These are phyloP conservation scores for Babyrousa celebensis DNA, from an alignment of 2,797 vertebrate species.

Conservation along the genomic window DNA sequence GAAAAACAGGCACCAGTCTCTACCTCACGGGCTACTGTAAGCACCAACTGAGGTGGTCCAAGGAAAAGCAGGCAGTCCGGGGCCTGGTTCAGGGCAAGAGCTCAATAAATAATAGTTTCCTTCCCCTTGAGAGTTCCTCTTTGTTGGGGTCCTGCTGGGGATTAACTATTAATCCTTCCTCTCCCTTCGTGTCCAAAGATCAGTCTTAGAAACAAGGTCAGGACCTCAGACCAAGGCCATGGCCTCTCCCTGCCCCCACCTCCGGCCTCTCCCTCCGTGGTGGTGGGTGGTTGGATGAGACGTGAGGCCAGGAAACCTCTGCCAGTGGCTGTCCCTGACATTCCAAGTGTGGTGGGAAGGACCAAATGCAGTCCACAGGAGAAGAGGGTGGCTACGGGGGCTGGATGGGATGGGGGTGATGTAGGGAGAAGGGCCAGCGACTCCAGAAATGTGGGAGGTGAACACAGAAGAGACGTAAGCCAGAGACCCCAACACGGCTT, in stretches of 20 bases:
- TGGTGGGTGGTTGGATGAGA: neutral
- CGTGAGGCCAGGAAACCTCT: neutral
- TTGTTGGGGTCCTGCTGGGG: conserved; percentile 40
- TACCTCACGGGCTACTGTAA: neutral
- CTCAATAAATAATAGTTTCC: neutral
- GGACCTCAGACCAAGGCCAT: neutral
- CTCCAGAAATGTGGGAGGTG: neutral
- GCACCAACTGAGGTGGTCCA: neutral
- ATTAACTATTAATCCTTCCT: conserved; percentile 83
- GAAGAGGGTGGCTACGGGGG: neutral
- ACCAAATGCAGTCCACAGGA: neutral
- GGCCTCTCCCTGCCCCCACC: neutral
- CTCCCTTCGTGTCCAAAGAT: conserved; percentile 66
- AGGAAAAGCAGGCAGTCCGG: neutral
- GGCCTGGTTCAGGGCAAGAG: neutral
- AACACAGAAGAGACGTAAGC: conserved; percentile 46
- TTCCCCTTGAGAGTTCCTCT: conserved; percentile 49
- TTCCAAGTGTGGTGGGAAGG: neutral
- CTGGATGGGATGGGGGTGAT: too few species aligned
- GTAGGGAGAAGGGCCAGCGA: neutral
- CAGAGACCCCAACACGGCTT: conserved; percentile 69
- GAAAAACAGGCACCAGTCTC: neutral
- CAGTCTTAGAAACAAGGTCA: conserved; percentile 61
- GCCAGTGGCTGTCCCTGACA: neutral
- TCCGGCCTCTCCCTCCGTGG: neutral